Evolutionary conservation across 2,888 invertebrate species (phyloP), one percentile per base, ranked within the genome.

Genomic region (Sminthurides aquaticus): DNA sequence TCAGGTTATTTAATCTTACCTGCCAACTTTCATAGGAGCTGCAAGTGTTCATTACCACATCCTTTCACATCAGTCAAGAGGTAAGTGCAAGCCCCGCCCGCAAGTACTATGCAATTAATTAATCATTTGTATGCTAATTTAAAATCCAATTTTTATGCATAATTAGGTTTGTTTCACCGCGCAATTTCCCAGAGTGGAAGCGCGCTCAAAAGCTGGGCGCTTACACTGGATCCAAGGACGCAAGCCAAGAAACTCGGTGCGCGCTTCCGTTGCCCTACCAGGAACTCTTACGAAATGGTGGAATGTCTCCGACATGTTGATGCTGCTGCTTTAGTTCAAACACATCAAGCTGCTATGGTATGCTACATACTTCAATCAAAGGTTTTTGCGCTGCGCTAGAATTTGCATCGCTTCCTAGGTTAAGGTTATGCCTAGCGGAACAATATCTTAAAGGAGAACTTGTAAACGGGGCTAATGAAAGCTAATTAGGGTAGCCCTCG

Each of bases 341-440:
- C 62, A 49, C 71, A 71, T 52, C 62, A 68, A 28, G 61, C 65
- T 8, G 68, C 65, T 27, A 71, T 71, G 69, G 71, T 71, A 61
- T 56, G 20, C n/a, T 28, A 22, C 18, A n/a, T 18, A 20, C 49
- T n/a, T n/a, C n/a, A n/a, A n/a, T n/a, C n/a, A n/a, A n/a, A n/a
- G n/a, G n/a, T n/a, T n/a, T n/a, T n/a, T n/a, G n/a, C n/a, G n/a
- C n/a, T n/a, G n/a, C n/a, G n/a, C n/a, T n/a, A n/a, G n/a, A n/a
- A n/a, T n/a, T n/a, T n/a, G n/a, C n/a, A n/a, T n/a, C n/a, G n/a
- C n/a, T n/a, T n/a, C n/a, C n/a, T n/a, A n/a, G n/a, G n/a, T n/a
- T n/a, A n/a, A n/a, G n/a, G n/a, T n/a, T n/a, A n/a, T n/a, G n/a
- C n/a, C n/a, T n/a, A n/a, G n/a, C n/a, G n/a, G n/a, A n/a, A n/a